Evolutionary conservation across 2,113 vertebrate species (phyloP), one percentile per base, ranked within the genome.

Genomic region (Seriola dumerili): DNA sequence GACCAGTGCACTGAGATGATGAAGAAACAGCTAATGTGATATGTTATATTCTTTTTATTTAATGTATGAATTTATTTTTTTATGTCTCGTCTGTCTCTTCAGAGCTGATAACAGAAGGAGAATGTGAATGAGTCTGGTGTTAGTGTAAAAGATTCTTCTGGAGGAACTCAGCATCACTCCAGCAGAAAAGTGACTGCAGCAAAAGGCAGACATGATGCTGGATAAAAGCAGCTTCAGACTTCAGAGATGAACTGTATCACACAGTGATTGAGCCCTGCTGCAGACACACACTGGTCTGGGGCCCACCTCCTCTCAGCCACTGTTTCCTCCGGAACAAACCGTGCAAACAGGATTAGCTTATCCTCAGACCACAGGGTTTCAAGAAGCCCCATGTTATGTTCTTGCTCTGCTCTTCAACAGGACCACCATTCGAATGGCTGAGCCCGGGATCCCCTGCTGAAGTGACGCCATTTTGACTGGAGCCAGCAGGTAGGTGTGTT

Each of bases 291-390:
- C 14, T 64, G 34, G 42, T 55, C 59, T 44, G 23, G 44, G 46
- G 25, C 23, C 52, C 71, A 25, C 38, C 69, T 25, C 72, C 50
- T 16, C 64, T 23, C 64, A 34, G 21, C 68, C 38, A 32, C n/a
- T 21, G 3, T 17, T 58, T 70, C 65, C 58, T 46, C n/a, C 46
- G 52, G 61, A 67, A 65, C 34, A 1, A 6, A 73, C 52, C 80
- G 46, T 67, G 65, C 84, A 48, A 67, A 66, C 83, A 57, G 78
- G 85, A 81, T 84, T 77, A 78, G 68, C 62, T 63, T 76, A 52
- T 75, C 61, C 66, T 75, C 32, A 74, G 68, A 79, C n/a, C 38
- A 8, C 16, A 57, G 52, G 5, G 21, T 23, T 40, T 50, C 34
- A 44, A 58, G 61, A 44, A 50, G 67, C 12, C 17, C 14, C 2